Evolutionary conservation across 2,113 vertebrate genomes (phyloP).

Genomic region (Rhinoptilus africanus): DNA sequence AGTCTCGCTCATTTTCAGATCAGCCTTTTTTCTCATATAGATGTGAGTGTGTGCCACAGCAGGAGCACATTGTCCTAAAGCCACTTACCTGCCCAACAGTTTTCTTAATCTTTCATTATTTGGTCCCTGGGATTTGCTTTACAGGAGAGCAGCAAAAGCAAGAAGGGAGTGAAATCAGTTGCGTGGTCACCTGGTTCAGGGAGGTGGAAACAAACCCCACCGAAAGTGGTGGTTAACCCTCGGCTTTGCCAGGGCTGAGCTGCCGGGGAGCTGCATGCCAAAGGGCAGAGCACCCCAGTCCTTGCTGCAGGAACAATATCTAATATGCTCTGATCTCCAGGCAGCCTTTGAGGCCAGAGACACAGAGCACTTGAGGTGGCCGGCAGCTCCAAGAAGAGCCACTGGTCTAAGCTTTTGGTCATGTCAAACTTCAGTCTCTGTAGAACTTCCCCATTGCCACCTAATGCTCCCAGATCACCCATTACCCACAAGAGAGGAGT

Average conservation of each 20-base stretch:
- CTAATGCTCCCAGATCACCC: background rate
- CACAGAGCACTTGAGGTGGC: background rate
- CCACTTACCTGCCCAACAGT: background rate
- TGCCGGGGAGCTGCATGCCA: accelerated
- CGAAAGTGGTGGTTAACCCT: background rate
- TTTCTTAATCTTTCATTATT: background rate
- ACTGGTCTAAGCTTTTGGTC: background rate
- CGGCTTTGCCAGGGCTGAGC: background rate
- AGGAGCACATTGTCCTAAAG: background rate
- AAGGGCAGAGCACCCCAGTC: accelerated
- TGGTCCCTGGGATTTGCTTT: background rate
- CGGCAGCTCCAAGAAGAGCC: background rate
- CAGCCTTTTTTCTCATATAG: background rate
- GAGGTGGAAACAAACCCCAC: background rate
- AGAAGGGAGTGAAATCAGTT: background rate
- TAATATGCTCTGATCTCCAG: background rate
- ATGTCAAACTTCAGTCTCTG: background rate
- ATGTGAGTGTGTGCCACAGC: background rate
- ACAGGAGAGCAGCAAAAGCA: background rate
- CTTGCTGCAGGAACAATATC: background rate
- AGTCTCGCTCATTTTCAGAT: background rate
- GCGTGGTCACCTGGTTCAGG: background rate
- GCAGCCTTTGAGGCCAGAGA: background rate
- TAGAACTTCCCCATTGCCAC: background rate
- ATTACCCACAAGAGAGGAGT: background rate